These are phyloP conservation scores for Sebastes kiyomatsui DNA, from an alignment of 2,797 vertebrate species.

Conservation along the genomic window DNA sequence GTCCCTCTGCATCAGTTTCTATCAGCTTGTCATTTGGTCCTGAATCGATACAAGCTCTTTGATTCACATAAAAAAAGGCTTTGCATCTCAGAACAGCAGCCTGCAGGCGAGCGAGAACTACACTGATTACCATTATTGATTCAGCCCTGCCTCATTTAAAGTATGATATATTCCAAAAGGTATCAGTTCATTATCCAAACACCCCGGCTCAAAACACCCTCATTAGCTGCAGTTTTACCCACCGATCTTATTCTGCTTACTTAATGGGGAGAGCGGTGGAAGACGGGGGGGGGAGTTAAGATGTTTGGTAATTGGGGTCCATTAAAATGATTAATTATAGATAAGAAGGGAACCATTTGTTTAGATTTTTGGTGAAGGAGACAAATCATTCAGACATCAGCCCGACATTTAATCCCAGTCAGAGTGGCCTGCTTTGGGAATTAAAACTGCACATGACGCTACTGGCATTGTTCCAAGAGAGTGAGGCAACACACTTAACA, in stretches of 20 bases:
- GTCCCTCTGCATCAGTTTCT: background rate
- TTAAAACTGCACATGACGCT: slow-evolving; percentile 49
- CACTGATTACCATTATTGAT: slow-evolving; percentile 69
- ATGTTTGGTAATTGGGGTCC: slow-evolving; percentile 50
- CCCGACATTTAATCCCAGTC: slow-evolving; percentile 61
- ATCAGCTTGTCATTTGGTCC: slow-evolving; percentile 41
- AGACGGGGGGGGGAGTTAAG: slow-evolving; percentile 34
- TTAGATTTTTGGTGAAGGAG: slow-evolving; percentile 52
- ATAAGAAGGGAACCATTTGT: slow-evolving; percentile 54
- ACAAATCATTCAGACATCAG: slow-evolving; percentile 61
- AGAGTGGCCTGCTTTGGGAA: slow-evolving; percentile 40
- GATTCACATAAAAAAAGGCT: slow-evolving; percentile 49
- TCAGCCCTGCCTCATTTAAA: slow-evolving; percentile 57
- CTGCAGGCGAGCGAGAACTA: slow-evolving; percentile 26
- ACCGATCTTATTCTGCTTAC: slow-evolving; percentile 52
- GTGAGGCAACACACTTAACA: slow-evolving; percentile 46
- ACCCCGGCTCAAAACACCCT: slow-evolving; percentile 8
- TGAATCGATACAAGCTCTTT: slow-evolving; percentile 39
- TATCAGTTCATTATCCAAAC: slow-evolving; percentile 61
- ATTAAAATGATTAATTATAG: slow-evolving; percentile 72
- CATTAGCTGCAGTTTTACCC: slow-evolving; percentile 35
- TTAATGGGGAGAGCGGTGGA: slow-evolving; percentile 40
- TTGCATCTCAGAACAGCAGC: slow-evolving; percentile 27
- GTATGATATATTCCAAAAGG: slow-evolving; percentile 67
- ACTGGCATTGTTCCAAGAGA: slow-evolving; percentile 20